phyloP scores from a whole-genome alignment of 2,888 invertebrate genomes.

The Odontothrips loti region DNA sequence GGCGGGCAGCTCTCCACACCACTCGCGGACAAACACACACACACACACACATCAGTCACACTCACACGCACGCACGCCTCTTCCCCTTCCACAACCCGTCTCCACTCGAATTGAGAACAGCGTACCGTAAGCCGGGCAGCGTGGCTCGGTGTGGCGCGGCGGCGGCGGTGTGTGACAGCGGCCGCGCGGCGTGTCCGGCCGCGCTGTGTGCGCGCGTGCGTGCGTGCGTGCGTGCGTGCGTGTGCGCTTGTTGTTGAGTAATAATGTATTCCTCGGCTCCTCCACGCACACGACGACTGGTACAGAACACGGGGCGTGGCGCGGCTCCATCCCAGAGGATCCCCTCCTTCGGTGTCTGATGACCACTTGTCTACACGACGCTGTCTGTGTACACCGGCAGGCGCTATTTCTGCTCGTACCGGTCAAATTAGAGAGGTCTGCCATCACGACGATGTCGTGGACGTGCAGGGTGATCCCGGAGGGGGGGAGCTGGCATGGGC shows the following conservation, averaged over 20 bases:
- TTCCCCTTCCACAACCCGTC: slow-evolving; percentile 20
- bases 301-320: neutral
- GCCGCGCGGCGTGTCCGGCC: neutral
- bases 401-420: too few relatives aligned
- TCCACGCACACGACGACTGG: neutral
- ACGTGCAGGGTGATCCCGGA: too few relatives aligned
- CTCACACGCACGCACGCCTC: slow-evolving; percentile 5
- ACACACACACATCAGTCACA: neutral
- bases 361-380: too few relatives aligned
- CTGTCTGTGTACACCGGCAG: too few relatives aligned
- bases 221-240: neutral
- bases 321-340: too few relatives aligned
- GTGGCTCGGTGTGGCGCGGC: neutral
- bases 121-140: slow-evolving; percentile 21
- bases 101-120: slow-evolving; percentile 20
- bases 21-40: neutral
- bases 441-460: too few relatives aligned
- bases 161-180: neutral
- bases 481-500: too few relatives aligned
- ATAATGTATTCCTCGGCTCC: neutral
- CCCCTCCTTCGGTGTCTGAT: too few relatives aligned
- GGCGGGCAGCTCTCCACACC: neutral
- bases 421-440: too few relatives aligned
- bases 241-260: neutral
- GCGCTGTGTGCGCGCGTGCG: neutral